phyloP scores from a whole-genome alignment of 2,888 invertebrate genomes.

The Drosophila tanythrix region DNA sequence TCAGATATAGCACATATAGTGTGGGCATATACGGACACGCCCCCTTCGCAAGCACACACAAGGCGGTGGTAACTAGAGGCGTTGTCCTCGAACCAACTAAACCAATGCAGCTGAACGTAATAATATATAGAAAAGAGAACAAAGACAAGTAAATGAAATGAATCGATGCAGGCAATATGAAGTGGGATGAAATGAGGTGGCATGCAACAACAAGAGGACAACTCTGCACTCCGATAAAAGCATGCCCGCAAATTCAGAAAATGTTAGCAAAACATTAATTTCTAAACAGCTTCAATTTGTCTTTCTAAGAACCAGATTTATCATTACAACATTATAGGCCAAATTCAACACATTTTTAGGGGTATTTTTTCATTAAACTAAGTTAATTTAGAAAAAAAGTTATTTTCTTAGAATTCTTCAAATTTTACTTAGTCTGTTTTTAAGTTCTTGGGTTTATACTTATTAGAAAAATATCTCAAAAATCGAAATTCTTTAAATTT shows the following conservation, averaged over 20 bases:
- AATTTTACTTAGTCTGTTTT: neutral
- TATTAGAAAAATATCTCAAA: neutral
- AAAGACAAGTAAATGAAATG: conserved; percentile 53
- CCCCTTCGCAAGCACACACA: conserved; percentile 82
- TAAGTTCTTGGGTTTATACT: neutral
- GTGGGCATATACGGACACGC: conserved; percentile 83
- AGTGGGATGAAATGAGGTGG: conserved; percentile 17
- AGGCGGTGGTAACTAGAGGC: conserved; percentile 66
- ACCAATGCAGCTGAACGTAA: conserved; percentile 71
- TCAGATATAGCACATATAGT: conserved; percentile 81
- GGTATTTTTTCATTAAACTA: neutral
- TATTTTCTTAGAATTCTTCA: accelerated
- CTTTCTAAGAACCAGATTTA: neutral
- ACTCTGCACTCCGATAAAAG: neutral
- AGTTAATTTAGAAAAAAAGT: neutral
- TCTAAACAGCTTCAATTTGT: neutral
- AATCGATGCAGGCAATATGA: conserved; percentile 33
- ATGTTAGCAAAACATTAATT: neutral
- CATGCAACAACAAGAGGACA: conserved; percentile 8
- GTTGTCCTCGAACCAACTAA: conserved; percentile 52
- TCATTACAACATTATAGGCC: neutral
- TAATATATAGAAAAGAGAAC: conserved; percentile 37
- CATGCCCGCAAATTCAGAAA: neutral
- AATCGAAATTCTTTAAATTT: accelerated
- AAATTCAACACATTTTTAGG: neutral